These are phyloP conservation scores for Brenthis hecate DNA, from an alignment of 2,888 invertebrate genomes.

Conservation along the genomic window DNA sequence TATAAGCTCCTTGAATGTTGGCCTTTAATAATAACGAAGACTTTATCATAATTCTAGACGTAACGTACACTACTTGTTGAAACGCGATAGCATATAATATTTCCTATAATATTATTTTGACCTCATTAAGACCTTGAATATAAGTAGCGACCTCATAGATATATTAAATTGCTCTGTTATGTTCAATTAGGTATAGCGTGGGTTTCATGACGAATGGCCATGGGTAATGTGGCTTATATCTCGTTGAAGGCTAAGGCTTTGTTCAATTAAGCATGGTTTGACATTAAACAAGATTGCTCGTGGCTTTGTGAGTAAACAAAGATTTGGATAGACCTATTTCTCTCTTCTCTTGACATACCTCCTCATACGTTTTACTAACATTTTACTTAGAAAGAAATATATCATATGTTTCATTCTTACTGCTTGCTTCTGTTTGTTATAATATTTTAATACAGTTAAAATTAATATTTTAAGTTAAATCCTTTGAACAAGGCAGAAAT, in stretches of 20 bases:
- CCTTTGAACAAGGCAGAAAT: too few species aligned
- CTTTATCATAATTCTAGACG: slow-evolving; percentile 12
- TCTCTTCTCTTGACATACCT: slow-evolving; percentile 10
- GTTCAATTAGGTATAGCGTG: slow-evolving; percentile 45
- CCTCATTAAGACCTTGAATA: slow-evolving; percentile 38
- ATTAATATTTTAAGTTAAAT: too few species aligned
- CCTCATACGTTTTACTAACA: slow-evolving; percentile 1
- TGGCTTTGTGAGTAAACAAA: slow-evolving; percentile 33
- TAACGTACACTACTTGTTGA: slow-evolving; percentile 15
- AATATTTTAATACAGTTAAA: too few species aligned
- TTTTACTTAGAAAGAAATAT: neutral
- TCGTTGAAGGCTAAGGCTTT: slow-evolving; percentile 47
- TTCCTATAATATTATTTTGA: slow-evolving; percentile 34
- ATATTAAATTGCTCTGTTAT: slow-evolving; percentile 35
- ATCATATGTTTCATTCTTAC: neutral
- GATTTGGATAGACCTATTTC: slow-evolving; percentile 19
- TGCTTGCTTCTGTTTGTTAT: too few species aligned
- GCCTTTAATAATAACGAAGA: neutral
- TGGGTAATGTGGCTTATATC: slow-evolving; percentile 43
- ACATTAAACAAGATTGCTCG: slow-evolving; percentile 21
- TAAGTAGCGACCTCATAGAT: slow-evolving; percentile 33
- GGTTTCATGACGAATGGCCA: slow-evolving; percentile 56
- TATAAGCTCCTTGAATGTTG: neutral
- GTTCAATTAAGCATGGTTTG: slow-evolving; percentile 41
- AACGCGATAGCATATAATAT: slow-evolving; percentile 21